Evolutionary conservation across 2,888 invertebrate genomes (phyloP).

Genomic region (Andrena bucephala): DNA sequence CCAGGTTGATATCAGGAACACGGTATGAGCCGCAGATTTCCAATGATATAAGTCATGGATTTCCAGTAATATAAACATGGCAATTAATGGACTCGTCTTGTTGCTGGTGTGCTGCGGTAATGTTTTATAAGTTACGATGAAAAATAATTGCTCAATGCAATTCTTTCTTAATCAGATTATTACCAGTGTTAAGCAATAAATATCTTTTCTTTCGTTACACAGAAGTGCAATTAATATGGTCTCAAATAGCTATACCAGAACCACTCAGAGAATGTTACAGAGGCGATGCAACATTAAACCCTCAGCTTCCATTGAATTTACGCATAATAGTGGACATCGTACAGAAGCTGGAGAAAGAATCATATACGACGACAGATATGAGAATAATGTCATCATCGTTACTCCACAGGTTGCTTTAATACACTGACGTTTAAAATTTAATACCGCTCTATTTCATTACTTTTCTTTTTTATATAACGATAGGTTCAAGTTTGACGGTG

Average conservation of each 20-base stretch:
- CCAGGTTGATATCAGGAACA: slow-evolving; percentile 33
- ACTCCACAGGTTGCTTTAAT: slow-evolving; percentile 79
- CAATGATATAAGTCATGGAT: slow-evolving; percentile 28
- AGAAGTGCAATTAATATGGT: slow-evolving; percentile 60
- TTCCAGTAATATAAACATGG: slow-evolving; percentile 41
- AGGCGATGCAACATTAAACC: slow-evolving; percentile 83
- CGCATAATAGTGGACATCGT: slow-evolving; percentile 88
- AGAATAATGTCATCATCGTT: slow-evolving; percentile 87
- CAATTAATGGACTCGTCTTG: slow-evolving; percentile 39
- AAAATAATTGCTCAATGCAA: background rate
- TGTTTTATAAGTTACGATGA: slow-evolving; percentile 1
- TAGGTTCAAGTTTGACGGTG: slow-evolving; percentile 79
- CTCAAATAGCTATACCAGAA: slow-evolving; percentile 85
- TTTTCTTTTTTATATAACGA: background rate
- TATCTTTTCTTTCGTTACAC: slow-evolving; percentile 1
- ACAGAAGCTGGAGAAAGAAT: slow-evolving; percentile 87
- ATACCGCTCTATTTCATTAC: background rate
- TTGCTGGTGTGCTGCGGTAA: slow-evolving; percentile 51
- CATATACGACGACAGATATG: slow-evolving; percentile 86
- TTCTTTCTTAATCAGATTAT: background rate
- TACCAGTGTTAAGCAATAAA: background rate
- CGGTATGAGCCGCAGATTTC: slow-evolving; percentile 17
- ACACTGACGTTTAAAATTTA: background rate
- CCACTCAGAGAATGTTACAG: slow-evolving; percentile 88
- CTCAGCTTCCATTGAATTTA: slow-evolving; percentile 87